Evolutionary conservation across 2,113 vertebrate genomes (phyloP), one percentile per base, ranked within the genome.

Genomic region (Sceloporus tristichus): DNA sequence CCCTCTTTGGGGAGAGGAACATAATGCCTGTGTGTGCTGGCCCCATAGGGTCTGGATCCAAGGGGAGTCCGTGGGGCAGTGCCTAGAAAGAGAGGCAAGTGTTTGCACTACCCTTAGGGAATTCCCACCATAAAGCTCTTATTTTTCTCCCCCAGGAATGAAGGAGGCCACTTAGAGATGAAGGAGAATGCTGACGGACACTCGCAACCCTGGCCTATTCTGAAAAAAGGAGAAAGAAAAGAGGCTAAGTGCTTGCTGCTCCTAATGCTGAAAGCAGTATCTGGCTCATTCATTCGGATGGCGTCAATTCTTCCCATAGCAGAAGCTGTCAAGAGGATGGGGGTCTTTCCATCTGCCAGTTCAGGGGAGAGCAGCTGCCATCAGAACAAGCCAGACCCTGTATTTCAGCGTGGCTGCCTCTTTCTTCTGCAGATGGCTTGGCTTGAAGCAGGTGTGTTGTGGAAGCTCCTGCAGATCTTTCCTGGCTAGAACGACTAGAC

Each of bases 301-400:
- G 80, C 74, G 27, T 13, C 70, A n/a, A 25, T n/a, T 88, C 74
- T 68, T 13, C 53, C 62, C n/a, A 21, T 73, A 68, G 73, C 42
- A 84, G 73, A 82, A 77, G 48, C 85, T 59, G 38, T 81, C 78
- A 62, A 68, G 54, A 81, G 66, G 78, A 70, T 3, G 42, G 48
- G n/a, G 62, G 48, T 40, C 74, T 84, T 62, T 42, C 87, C 62
- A 71, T 84, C n/a, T 78, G 62, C 78, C 53, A n/a, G n/a, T 65
- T 88, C n/a, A 27, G 23, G n/a, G 66, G 42, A 54, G 14, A 59
- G 73, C 87, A 77, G 62, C 73, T 84, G 80, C 74, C 81, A 70
- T 25, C 48, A 70, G 80, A 68, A 78, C 19, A 19, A 40, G 9
- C 18, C 25, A 70, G 75, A 62, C 62, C 2, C 29, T 23, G 13